Percentiles rank a stretch among this genome's conserved stretches.
phyloP scores from a whole-genome alignment of 2,888 invertebrate genomes.

The Drosophila phalerata region DNA sequence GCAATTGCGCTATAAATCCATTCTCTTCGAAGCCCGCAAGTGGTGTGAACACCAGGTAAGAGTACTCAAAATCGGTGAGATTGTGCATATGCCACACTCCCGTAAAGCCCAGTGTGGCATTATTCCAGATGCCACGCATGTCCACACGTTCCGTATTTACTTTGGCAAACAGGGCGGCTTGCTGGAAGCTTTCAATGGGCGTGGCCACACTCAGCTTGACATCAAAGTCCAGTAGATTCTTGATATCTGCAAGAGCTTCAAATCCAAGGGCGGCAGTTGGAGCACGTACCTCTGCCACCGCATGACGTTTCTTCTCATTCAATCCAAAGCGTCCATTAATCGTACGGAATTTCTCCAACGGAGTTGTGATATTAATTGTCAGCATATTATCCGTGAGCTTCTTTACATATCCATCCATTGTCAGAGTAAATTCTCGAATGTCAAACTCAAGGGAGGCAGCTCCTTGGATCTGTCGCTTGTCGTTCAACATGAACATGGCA shows the following conservation, averaged over 20 bases:
- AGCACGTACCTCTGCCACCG: constrained; percentile 90
- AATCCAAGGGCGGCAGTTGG: constrained; percentile 90
- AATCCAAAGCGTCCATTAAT: constrained; percentile 90
- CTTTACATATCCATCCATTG: constrained; percentile 89
- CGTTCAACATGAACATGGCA: constrained; percentile 89
- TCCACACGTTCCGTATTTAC: constrained; percentile 90
- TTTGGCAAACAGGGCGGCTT: constrained; percentile 89
- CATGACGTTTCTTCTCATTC: constrained; percentile 89
- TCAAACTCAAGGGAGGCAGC: constrained; percentile 90
- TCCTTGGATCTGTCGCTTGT: constrained; percentile 89
- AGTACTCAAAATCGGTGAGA: constrained; percentile 91
- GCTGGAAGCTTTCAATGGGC: constrained; percentile 90
- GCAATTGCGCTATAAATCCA: constrained; percentile 89
- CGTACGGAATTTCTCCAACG: constrained; percentile 89
- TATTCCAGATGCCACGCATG: constrained; percentile 91
- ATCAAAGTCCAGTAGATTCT: constrained; percentile 90
- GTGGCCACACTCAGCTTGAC: constrained; percentile 90
- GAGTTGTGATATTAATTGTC: constrained; percentile 91
- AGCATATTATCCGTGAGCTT: constrained; percentile 91
- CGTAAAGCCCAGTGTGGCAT: constrained; percentile 90
- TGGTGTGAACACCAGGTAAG: constrained; percentile 92
- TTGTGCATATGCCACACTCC: constrained; percentile 89
- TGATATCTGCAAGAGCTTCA: constrained; percentile 89
- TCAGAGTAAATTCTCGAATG: constrained; percentile 89
- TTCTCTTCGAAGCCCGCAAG: constrained; percentile 92